Evolutionary conservation across 2,113 vertebrate genomes (phyloP).

Genomic region (Crocuta crocuta): DNA sequence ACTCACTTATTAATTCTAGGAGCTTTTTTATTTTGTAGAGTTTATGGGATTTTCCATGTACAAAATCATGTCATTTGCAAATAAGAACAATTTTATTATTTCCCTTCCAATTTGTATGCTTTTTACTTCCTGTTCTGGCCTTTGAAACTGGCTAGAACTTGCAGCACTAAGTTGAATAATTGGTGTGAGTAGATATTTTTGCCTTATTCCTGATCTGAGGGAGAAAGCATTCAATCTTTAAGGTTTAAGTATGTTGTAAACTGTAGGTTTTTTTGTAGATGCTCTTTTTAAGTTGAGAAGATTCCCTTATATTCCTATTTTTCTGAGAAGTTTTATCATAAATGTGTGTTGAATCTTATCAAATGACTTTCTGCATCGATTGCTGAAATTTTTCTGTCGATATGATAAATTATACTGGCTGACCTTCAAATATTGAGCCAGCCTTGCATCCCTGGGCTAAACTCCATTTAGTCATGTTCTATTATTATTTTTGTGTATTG

Average conservation of each 20-base stretch:
- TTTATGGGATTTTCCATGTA: not conserved
- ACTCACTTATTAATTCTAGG: not conserved
- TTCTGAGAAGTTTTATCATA: not conserved
- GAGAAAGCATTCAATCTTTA: not conserved
- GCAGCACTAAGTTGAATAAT: not conserved
- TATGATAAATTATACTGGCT: not conserved
- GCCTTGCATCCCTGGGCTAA: not conserved
- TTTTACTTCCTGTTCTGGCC: not conserved
- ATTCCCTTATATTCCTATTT: not conserved
- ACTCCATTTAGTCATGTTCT: not conserved
- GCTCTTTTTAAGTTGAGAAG: not conserved
- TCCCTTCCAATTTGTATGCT: not conserved
- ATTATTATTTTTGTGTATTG: not conserved
- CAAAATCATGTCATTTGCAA: not conserved
- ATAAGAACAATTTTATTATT: not conserved
- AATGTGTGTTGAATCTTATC: not conserved
- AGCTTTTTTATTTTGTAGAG: not conserved
- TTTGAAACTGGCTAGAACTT: not conserved
- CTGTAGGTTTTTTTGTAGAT: not conserved
- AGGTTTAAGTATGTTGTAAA: not conserved
- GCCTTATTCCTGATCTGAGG: not conserved
- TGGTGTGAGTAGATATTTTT: not conserved
- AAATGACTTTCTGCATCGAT: not conserved
- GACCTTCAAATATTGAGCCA: not conserved
- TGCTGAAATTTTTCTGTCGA: not conserved